phyloP scores from a whole-genome alignment of 2,888 invertebrate genomes.

The Phengaris arion region DNA sequence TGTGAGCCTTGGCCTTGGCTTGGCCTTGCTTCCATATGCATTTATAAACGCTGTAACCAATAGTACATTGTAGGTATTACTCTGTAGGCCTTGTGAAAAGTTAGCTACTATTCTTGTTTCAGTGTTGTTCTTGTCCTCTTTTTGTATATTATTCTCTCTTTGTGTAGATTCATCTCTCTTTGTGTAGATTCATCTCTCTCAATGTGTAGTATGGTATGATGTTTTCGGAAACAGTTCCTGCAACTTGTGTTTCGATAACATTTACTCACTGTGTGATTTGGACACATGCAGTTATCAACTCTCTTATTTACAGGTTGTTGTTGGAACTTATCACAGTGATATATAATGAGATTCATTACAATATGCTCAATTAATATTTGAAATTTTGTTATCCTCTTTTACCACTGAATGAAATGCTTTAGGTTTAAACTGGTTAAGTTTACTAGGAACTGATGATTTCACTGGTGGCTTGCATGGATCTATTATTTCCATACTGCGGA shows the following conservation, averaged over 20 bases:
- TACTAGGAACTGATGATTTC: too few relatives aligned
- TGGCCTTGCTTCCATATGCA: too few relatives aligned
- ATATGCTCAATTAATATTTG: neutral
- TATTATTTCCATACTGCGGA: too few relatives aligned
- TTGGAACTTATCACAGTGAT: neutral
- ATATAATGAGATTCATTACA: neutral
- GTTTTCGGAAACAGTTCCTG: constrained; percentile 36
- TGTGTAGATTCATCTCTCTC: constrained; percentile 26
- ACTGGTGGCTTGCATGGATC: too few relatives aligned
- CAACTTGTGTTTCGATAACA: constrained; percentile 35
- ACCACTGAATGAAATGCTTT: neutral
- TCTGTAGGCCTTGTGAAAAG: too few relatives aligned
- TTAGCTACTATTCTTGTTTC: too few relatives aligned
- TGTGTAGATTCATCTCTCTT: neutral
- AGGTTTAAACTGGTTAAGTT: neutral
- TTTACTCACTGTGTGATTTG: constrained; percentile 31
- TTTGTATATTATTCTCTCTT: neutral
- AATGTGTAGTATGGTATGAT: constrained; percentile 37
- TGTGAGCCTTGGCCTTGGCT: too few relatives aligned
- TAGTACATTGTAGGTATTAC: constrained; percentile 21
- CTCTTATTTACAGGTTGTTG: neutral
- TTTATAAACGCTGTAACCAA: too few relatives aligned
- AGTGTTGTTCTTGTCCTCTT: too few relatives aligned
- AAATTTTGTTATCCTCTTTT: neutral
- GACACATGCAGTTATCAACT: constrained; percentile 33